Base-by-base conservation (phyloP, 2,888 invertebrate genomes). In the Epinotia nisella region DNA sequence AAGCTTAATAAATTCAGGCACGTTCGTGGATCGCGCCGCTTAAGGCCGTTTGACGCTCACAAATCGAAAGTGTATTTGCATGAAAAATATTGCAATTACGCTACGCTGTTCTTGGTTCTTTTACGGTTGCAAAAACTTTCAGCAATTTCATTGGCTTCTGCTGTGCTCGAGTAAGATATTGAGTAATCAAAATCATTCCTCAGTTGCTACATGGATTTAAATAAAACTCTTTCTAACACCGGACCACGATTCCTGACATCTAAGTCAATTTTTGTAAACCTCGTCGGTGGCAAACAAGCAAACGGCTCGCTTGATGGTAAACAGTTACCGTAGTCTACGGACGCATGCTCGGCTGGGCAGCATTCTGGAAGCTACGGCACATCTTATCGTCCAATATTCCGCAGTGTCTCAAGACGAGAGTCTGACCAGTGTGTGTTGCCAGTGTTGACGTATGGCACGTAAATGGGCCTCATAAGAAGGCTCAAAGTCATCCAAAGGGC, bases 1-100 rank as follows among this genome's bases (percentile, higher is more conserved):
- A 73, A 78, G 76, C 78, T 80, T 82, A 80, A 80, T 81, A 83
- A 84, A 79, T 82, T 80, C 80, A 78, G 79, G 78, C 83, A 83
- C 82, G 83, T 80, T 77, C 80, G 75, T 71, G 77, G 65, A 78
- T 77, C 77, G 77, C 65, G 77, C 78, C 73, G 77, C 78, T 77
- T 76, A 61, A 60, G 74, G 76, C 77, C 78, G 78, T 77, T 79
- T 79, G 76, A 77, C 74, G 77, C 76, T 75, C 75, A 73, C 70
- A 70, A 78, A 78, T 79, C 77, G 76, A 77, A 78, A 71, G 77
- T 76, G 75, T 79, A 75, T 82, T 74, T 80, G 77, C 80, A 78
- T 80, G 76, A 79, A 80, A 78, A 80, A 79, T 79, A 68, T 77
- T 76, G 70, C 66, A 70, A 71, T 69, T 73, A 58, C 68, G 51